These are phyloP conservation scores for Drosophila infuscata DNA, from an alignment of 2,888 invertebrate genomes.

Conservation along the genomic window DNA sequence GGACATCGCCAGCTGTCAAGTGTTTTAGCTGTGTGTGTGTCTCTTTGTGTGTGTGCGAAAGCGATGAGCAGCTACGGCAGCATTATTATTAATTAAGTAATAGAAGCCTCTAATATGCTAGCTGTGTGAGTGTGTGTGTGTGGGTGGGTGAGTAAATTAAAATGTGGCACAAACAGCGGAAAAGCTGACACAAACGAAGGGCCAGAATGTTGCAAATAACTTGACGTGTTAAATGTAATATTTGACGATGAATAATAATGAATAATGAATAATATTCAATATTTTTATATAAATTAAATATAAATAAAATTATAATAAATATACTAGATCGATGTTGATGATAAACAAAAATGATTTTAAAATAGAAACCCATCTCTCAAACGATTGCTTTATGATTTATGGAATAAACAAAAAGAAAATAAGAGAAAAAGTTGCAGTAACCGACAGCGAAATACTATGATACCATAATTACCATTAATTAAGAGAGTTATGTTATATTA, in stretches of 20 bases:
- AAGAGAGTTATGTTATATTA: no score
- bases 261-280: no score
- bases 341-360: neutral
- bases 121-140: neutral
- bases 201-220: slow-evolving; percentile 16
- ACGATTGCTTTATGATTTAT: neutral
- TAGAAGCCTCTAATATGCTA: slow-evolving; percentile 56
- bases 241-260: no score
- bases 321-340: neutral
- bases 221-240: no score
- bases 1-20: slow-evolving; percentile 51
- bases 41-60: slow-evolving; percentile 1
- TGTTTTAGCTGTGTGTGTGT: slow-evolving; percentile 24
- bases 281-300: neutral
- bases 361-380: neutral
- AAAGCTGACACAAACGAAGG: slow-evolving; percentile 22
- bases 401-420: neutral
- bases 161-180: slow-evolving; percentile 27
- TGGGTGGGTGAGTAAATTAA: slow-evolving; percentile 35
- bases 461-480: no score
- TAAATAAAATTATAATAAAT: no score
- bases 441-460: no score
- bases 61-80: slow-evolving; percentile 44
- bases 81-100: slow-evolving; percentile 75
- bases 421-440: no score